Evolutionary conservation across 2,888 invertebrate species (phyloP).

Genomic region (Hyposoter dolosus): DNA sequence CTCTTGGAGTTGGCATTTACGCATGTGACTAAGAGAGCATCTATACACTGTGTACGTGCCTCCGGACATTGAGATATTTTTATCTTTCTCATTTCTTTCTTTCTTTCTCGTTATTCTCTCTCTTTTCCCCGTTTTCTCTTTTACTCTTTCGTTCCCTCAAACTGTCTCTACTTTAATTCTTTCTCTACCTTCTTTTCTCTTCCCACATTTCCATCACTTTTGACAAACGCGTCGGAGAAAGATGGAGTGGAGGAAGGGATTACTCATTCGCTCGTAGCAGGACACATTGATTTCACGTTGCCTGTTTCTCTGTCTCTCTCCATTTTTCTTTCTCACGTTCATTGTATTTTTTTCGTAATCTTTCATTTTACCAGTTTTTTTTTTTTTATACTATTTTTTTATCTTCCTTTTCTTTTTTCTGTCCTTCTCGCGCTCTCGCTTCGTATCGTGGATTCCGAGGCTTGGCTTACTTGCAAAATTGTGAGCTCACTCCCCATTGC

Average conservation of each 20-base stretch:
- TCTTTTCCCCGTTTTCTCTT: conserved; percentile 15
- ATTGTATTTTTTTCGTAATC: no score
- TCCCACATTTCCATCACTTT: conserved; percentile 21
- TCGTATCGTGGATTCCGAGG: background rate
- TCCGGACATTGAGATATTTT: conserved; percentile 54
- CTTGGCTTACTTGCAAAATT: conserved; percentile 4
- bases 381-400: no score
- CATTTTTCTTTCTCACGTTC: no score
- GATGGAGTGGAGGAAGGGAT: conserved; percentile 58
- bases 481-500: conserved; percentile 29
- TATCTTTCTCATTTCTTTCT: conserved; percentile 29
- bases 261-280: conserved; percentile 62
- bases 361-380: no score
- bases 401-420: background rate
- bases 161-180: conserved; percentile 25
- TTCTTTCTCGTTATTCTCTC: conserved; percentile 16
- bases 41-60: conserved; percentile 51
- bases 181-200: background rate
- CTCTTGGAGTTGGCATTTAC: conserved; percentile 53
- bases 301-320: conserved; percentile 11
- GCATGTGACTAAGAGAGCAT: conserved; percentile 68
- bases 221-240: conserved; percentile 40
- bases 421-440: background rate
- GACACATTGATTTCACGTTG: conserved; percentile 69
- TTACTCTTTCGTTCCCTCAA: conserved; percentile 10